These are phyloP conservation scores for Salminus brasiliensis DNA, from an alignment of 2,113 vertebrate genomes.

Conservation along the genomic window DNA sequence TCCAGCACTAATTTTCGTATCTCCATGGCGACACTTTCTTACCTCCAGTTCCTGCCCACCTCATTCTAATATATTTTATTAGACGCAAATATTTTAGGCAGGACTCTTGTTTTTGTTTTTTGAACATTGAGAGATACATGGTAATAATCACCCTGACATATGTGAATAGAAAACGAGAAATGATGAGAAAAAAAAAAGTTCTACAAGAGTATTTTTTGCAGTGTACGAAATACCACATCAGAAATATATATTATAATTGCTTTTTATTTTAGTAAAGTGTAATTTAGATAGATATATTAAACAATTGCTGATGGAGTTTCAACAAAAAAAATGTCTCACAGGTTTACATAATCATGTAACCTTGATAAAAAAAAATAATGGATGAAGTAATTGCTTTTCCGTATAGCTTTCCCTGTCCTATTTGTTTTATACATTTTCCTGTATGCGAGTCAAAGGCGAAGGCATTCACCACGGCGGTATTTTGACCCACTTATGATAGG, in stretches of 20 bases:
- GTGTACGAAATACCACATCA: constrained; percentile 81
- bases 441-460: constrained; percentile 62
- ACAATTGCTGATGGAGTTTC: constrained; percentile 64
- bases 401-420: constrained; percentile 66
- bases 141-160: constrained; percentile 81
- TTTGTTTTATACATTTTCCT: constrained; percentile 61
- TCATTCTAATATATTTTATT: constrained; percentile 50
- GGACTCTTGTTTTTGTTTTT: constrained; percentile 61
- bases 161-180: constrained; percentile 76
- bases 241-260: constrained; percentile 76
- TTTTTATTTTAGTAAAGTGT: constrained; percentile 79
- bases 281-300: constrained; percentile 77
- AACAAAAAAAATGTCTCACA: constrained; percentile 73
- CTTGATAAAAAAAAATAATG: constrained; percentile 69
- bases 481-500: constrained; percentile 49
- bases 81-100: constrained; percentile 59
- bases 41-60: constrained; percentile 53
- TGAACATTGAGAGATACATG: constrained; percentile 61
- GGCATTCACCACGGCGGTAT: constrained; percentile 28
- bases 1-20: constrained; percentile 56
- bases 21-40: constrained; percentile 40
- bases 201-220: constrained; percentile 79
- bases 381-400: constrained; percentile 81
- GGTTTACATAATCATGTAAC: constrained; percentile 78
- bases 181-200: constrained; percentile 61